Base-by-base conservation (phyloP, 2,888 invertebrate genomes). In the Nasonovia ribisnigri region DNA sequence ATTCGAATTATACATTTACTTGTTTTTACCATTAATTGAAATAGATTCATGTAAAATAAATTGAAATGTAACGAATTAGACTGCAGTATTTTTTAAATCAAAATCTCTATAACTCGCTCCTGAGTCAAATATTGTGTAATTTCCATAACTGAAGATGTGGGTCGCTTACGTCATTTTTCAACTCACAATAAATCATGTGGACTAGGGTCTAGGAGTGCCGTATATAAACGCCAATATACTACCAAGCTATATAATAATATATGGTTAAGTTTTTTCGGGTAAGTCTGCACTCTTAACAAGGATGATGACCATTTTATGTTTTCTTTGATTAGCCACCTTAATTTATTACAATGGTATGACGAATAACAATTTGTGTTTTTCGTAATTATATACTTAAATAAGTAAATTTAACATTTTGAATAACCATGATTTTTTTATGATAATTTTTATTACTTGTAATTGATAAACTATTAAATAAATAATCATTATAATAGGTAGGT, bases 161-260 rank as follows among this genome's bases (percentile, higher is more conserved):
- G 26, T 84, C 90, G 16, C 29, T 90, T 24, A 29, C 29, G 6
- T 84, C 90, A 29, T 91, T 91, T 91, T 51, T 42, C 84, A 26
- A 77, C 90, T 36, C 26, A 26, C 42, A 51, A 91, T 91, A 77
- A 84, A 91, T 84, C 84, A 84, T 91, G 77, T 16, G 16, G 51
- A 84, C 67, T 3, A 36, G n/a, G n/a, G n/a, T n/a, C n/a, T n/a
- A n/a, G n/a, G n/a, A 13, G 90, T 16, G 67, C 16, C 16, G 3
- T 16, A n/a, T 67, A 67, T 60, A 67, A n/a, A 24, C n/a, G n/a
- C n/a, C n/a, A 36, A 77, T 42, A 51, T 16, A 77, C 67, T 24
- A 36, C 29, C 42, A 48, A 26, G 24, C 36, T 24, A 11, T 51
- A 60, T n/a, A n/a, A n/a, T n/a, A n/a, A n/a, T n/a, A n/a, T 16